Conservation (phyloP, 2,888 invertebrate species). For the Orthonychiurus folsomi region DNA sequence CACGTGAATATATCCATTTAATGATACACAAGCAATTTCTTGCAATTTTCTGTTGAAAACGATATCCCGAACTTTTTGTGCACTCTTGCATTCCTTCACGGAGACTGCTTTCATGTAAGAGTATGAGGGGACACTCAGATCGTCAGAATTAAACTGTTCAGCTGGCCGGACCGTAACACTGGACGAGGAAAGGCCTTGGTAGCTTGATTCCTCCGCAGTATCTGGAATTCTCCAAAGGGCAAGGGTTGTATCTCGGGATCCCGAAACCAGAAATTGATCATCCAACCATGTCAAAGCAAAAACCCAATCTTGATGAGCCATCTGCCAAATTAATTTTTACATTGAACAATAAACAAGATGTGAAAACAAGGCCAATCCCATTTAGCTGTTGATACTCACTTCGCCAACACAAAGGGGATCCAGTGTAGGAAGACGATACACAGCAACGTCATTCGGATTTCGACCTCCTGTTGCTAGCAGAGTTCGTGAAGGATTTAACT, state of each 20-base stretch:
- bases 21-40: slow-evolving; percentile 80
- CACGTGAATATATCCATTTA: slow-evolving; percentile 89
- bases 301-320: slow-evolving; percentile 84
- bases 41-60: slow-evolving; percentile 76
- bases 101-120: slow-evolving; percentile 57
- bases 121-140: slow-evolving; percentile 30
- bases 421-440: slow-evolving; percentile 81
- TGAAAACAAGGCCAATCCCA: neutral
- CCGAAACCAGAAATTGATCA: slow-evolving; percentile 88
- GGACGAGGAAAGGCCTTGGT: neutral
- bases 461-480: slow-evolving; percentile 83
- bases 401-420: slow-evolving; percentile 92
- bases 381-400: slow-evolving; percentile 42
- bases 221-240: slow-evolving; percentile 70
- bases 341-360: slow-evolving; percentile 2
- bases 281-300: slow-evolving; percentile 91
- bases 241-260: slow-evolving; percentile 82
- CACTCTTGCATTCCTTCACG: slow-evolving; percentile 69
- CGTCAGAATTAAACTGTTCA: neutral
- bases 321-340: slow-evolving; percentile 42
- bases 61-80: slow-evolving; percentile 68
- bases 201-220: neutral
- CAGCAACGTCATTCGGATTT: slow-evolving; percentile 85
- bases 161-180: neutral
- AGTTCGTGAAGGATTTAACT: slow-evolving; percentile 81